phyloP scores from a whole-genome alignment of 2,113 vertebrate genomes.

The Callorhinus ursinus region DNA sequence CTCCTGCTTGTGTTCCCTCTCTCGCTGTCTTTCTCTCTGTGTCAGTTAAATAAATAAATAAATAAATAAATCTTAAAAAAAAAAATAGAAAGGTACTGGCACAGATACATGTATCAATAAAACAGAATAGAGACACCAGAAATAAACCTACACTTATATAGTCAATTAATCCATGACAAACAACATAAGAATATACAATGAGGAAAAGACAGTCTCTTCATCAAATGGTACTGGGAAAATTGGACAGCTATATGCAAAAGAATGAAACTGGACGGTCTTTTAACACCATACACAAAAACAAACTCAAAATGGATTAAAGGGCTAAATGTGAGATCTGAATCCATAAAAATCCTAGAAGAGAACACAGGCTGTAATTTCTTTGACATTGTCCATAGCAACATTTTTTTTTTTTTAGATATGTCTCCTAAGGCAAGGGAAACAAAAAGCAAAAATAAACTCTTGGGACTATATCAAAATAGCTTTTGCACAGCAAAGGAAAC shows the following conservation, averaged over 20 bases:
- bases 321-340: neutral
- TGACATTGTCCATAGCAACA: neutral
- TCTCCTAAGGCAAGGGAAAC: neutral
- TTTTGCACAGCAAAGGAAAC: neutral
- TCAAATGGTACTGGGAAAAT: neutral
- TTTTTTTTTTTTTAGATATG: neutral
- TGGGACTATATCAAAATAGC: neutral
- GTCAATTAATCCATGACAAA: neutral
- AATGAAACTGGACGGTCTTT: neutral
- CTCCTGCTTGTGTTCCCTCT: too few species aligned
- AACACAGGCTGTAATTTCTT: neutral
- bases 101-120: neutral
- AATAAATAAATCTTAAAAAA: too few species aligned
- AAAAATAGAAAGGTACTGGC: neutral
- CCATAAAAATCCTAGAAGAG: neutral
- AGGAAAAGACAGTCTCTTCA: neutral
- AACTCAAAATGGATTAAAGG: neutral
- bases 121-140: neutral
- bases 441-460: neutral
- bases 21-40: too few species aligned
- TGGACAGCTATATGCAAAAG: neutral
- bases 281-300: neutral
- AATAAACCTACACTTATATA: neutral
- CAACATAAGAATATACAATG: neutral
- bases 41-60: too few species aligned